phyloP scores from a whole-genome alignment of 1,140 invertebrate genomes.

The Drosophila parabipectinata region DNA sequence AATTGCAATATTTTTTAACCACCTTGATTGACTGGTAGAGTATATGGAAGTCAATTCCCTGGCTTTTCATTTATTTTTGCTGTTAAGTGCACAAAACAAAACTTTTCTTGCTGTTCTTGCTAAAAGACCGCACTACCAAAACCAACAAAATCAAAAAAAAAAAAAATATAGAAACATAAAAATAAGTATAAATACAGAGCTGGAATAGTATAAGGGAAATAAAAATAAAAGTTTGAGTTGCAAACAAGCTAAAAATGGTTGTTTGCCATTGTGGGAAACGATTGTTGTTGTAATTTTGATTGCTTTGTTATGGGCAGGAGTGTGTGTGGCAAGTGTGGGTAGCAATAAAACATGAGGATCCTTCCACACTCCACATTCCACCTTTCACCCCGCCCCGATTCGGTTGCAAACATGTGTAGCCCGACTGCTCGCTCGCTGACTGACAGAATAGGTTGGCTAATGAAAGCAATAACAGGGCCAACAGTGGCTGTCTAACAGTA shows the following conservation, averaged over 20 bases:
- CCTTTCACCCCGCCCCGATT: background rate
- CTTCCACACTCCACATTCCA: background rate
- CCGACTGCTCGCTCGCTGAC: background rate
- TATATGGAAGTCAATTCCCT: constrained; percentile 35
- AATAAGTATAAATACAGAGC: constrained; percentile 5
- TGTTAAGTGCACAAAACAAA: constrained; percentile 66
- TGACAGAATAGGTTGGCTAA: constrained; percentile 36
- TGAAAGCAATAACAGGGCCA: constrained; percentile 45
- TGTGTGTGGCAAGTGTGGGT: constrained; percentile 32
- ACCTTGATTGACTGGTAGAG: constrained; percentile 5
- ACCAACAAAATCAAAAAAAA: constrained; percentile 18
- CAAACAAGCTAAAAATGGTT: constrained; percentile 71
- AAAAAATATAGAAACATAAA: constrained; percentile 20
- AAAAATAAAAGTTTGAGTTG: constrained; percentile 70
- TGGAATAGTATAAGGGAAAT: constrained; percentile 20
- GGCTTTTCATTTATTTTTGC: constrained; percentile 31
- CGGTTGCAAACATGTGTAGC: constrained; percentile 27
- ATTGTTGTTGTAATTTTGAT: constrained; percentile 71
- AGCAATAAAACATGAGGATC: constrained; percentile 53
- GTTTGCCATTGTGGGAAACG: constrained; percentile 61
- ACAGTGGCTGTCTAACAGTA: constrained; percentile 16
- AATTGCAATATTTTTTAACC: background rate
- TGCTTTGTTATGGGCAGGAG: constrained; percentile 62
- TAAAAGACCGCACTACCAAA: constrained; percentile 41
- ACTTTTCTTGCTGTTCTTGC: constrained; percentile 52